Conservation (phyloP, 2,888 invertebrate genomes). For the Mamestra brassicae region DNA sequence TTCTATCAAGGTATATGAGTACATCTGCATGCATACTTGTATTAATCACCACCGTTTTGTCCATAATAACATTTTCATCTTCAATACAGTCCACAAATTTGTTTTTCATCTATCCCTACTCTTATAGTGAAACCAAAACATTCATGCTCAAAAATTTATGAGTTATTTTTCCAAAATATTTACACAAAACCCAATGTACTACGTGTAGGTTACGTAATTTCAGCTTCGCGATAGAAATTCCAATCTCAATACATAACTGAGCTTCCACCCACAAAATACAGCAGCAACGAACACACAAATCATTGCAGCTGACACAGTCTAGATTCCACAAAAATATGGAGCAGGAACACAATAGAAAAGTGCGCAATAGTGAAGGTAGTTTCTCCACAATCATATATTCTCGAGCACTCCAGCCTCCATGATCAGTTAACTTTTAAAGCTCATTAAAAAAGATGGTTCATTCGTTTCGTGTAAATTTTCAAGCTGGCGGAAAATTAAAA, state of each 20-base stretch:
- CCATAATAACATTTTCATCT: no score
- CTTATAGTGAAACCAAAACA: neutral
- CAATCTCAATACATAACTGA: conserved; percentile 26
- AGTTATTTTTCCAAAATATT: neutral
- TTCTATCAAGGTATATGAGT: no score
- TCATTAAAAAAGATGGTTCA: conserved; percentile 90
- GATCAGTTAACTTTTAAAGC: conserved; percentile 89
- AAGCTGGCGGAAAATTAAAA: conserved; percentile 90
- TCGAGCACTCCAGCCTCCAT: conserved; percentile 67
- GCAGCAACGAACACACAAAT: conserved; percentile 34
- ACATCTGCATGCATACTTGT: no score
- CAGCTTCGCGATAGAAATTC: conserved; percentile 8
- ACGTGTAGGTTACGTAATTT: neutral
- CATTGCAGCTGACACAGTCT: conserved; percentile 47
- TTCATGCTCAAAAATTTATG: neutral
- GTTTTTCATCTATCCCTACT: neutral
- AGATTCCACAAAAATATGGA: conserved; percentile 58
- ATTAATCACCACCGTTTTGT: no score
- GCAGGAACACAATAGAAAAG: conserved; percentile 55
- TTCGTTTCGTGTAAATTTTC: conserved; percentile 87
- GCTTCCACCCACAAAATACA: conserved; percentile 15
- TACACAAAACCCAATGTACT: neutral
- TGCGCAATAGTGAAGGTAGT: conserved; percentile 22
- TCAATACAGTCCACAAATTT: no score
- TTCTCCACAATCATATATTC: conserved; percentile 52